Base-by-base conservation (phyloP, 2,797 vertebrate species). In the Acestrorhynchus altus region DNA sequence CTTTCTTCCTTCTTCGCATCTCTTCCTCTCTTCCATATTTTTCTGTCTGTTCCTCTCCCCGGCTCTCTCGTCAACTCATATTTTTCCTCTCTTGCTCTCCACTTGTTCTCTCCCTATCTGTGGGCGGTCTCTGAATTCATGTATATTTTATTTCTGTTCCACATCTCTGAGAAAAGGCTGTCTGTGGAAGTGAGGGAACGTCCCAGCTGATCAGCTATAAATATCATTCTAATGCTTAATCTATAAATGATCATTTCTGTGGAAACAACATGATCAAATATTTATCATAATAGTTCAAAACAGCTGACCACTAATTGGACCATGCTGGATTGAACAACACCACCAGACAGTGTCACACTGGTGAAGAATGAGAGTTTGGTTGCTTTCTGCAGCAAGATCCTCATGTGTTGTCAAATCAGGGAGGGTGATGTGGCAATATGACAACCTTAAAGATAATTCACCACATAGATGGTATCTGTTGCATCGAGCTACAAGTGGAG, bases 61-160 rank as follows among this genome's bases (percentile, higher is more conserved):
- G 61, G 66, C 82, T 83, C 84, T 73, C 54, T 54, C 11, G 3
- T 67, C 47, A 35, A 71, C 78, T 88, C 77, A 69, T 76, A 85
- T 87, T 84, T 75, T 80, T 83, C 84, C 87, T 87, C 85, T 80
- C 76, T 81, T 47, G 78, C 74, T 40, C 81, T 61, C 56, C 52
- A 5, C 42, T 10, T 59, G 49, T 46, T 85, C 83, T 75, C 67
- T 75, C 82, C 79, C 85, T 74, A 86, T 72, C 8, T 67, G 44
- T 74, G 86, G 84, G 78, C 28, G 26, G 26, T 90, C 72, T 79
- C 78, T 67, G 81, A 59, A 47, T 86, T 90, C 87, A 92, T 93
- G 61, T 87, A 91, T 92, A 90, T 93, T 93, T 93, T 81, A 93
- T 91, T 72, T 81, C 85, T 89, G 85, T 83, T 86, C 89, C 84